These are phyloP conservation scores for Aphelenchoides fujianensis DNA, from an alignment of 1,140 invertebrate species.

Conservation along the genomic window DNA sequence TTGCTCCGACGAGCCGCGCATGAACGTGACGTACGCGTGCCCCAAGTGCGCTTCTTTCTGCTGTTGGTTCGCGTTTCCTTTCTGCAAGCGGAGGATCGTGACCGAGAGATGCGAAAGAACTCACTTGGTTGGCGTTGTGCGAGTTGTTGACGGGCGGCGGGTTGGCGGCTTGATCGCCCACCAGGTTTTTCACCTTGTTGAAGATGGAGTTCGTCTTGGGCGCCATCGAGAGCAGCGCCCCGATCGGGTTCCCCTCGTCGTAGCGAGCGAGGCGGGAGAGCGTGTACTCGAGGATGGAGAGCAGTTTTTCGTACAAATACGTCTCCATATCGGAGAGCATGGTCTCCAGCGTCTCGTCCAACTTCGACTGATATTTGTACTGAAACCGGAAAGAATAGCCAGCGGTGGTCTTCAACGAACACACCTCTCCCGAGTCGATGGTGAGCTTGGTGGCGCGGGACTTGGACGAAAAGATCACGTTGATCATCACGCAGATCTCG, in stretches of 20 bases:
- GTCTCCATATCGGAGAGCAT: conserved; percentile 62
- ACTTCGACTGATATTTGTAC: conserved; percentile 61
- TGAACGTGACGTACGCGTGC: conserved; percentile 94
- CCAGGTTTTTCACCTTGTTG: conserved; percentile 61
- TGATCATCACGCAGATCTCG: conserved; percentile 99
- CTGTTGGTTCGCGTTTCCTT: conserved; percentile 11
- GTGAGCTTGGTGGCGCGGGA: conserved; percentile 62
- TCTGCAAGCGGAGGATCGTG: neutral
- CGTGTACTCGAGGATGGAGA: conserved; percentile 87
- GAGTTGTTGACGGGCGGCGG: neutral
- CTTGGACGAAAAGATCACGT: conserved; percentile 78
- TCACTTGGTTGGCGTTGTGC: conserved; percentile 6
- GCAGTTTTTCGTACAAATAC: conserved; percentile 61
- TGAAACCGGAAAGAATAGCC: conserved; percentile 43
- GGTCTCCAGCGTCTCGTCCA: conserved; percentile 61
- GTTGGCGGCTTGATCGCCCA: conserved; percentile 57
- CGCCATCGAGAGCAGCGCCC: conserved; percentile 92
- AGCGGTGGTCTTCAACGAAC: neutral
- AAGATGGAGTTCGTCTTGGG: conserved; percentile 64
- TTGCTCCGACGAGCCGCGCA: conserved; percentile 93
- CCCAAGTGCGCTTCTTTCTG: conserved; percentile 68
- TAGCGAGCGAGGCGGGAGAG: conserved; percentile 90
- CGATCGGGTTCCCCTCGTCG: conserved; percentile 95
- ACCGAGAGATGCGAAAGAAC: neutral
- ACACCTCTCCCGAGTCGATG: conserved; percentile 52